Evolutionary conservation across 2,888 invertebrate species (phyloP).

Genomic region (Thecocarcelia acutangulata): DNA sequence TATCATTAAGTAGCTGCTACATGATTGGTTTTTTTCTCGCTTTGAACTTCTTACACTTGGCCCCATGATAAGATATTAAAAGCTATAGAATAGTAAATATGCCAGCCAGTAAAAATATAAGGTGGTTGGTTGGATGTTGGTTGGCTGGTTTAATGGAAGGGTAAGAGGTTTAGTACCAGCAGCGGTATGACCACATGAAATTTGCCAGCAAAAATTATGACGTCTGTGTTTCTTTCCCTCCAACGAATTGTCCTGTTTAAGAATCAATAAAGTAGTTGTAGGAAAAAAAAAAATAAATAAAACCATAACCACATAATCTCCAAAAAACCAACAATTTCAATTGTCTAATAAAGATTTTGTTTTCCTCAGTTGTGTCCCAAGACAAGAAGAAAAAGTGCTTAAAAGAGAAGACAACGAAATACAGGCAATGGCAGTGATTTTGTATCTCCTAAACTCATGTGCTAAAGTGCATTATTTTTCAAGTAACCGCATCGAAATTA

Average conservation of each 20-base stretch:
- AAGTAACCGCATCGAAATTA: slow-evolving; percentile 67
- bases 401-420: not conserved
- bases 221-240: slow-evolving; percentile 35
- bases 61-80: slow-evolving; percentile 47
- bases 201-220: slow-evolving; percentile 57
- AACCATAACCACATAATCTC: slow-evolving; percentile 62
- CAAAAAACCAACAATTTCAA: slow-evolving; percentile 52
- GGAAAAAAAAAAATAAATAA: too few relatives aligned
- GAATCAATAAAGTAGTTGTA: slow-evolving; percentile 31
- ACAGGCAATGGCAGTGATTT: slow-evolving; percentile 49
- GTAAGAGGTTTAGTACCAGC: slow-evolving; percentile 28
- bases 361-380: not conserved
- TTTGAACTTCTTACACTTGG: slow-evolving; percentile 56
- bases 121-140: slow-evolving; percentile 19
- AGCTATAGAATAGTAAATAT: slow-evolving; percentile 37
- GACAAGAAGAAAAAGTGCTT: not conserved
- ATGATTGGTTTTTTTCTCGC: slow-evolving; percentile 48
- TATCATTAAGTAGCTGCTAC: slow-evolving; percentile 68
- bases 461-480: slow-evolving; percentile 30
- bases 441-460: slow-evolving; percentile 18
- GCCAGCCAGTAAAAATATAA: slow-evolving; percentile 35
- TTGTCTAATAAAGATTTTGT: slow-evolving; percentile 61
- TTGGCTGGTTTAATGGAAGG: not conserved
- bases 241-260: slow-evolving; percentile 6
- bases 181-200: slow-evolving; percentile 58